Evolutionary conservation across 2,797 vertebrate genomes (phyloP), one percentile per base, ranked within the genome.

Genomic region (Orientallactaga sibirica): DNA sequence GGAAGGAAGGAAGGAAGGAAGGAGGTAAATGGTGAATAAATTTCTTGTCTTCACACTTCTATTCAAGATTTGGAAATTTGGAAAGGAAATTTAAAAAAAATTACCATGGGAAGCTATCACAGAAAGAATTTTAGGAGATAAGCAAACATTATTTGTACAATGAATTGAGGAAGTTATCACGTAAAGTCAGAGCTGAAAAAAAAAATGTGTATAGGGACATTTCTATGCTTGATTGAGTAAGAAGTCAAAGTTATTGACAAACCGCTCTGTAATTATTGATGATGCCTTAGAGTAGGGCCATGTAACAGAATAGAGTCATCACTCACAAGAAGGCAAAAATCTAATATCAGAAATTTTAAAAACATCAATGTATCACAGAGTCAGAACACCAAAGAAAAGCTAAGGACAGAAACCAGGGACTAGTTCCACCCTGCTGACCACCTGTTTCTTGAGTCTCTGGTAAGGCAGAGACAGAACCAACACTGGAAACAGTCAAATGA

Each of bases 181-280:
- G 8, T n/a, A 92, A 88, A 86, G 29, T 71, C 41, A 64, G 58
- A 25, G 48, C 8, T 43, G 37, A 37, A 78, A 29, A 37, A 78
- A 29, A 18, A 78, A 66, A 85, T 4, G 41, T 25, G 27, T 55
- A 52, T 33, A 7, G 2, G 66, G 82, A 29, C 66, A 66, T 70
- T 76, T 73, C 29, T 22, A 55, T 0, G 7, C 37, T 62, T 70
- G 91, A 96, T 86, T 90, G 85, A 94, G 94, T 74, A 55, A 95
- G 90, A 78, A 96, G 84, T 25, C 41, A 43, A 94, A 19, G 19
- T 55, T 86, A 96, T 80, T 77, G 92, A 96, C 92, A 95, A 96
- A 93, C 78, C 67, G 55, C 86, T 96, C 94, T 70, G 75, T 64
- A 70, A 93, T 95, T 94, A 97, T 75, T 55, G 82, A 96, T 76